Percentiles rank a stretch among this genome's conserved stretches.
phyloP scores from a whole-genome alignment of 2,797 vertebrate species.

The Poeciliopsis turneri region DNA sequence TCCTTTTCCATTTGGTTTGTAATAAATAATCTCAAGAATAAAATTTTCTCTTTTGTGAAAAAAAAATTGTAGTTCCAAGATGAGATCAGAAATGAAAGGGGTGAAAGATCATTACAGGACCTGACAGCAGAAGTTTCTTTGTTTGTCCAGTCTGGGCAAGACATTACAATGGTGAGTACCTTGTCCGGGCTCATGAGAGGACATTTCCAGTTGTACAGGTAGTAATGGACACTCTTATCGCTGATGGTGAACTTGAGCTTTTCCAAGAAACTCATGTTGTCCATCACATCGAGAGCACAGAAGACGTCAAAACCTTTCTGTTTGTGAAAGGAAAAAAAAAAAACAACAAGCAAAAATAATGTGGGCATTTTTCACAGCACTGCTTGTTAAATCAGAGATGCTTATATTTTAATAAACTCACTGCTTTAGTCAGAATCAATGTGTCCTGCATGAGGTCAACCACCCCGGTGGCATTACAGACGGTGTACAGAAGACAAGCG shows the following conservation, averaged over 20 bases:
- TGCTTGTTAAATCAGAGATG: background rate
- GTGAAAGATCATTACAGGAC: background rate
- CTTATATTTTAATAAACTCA: conserved; percentile 69
- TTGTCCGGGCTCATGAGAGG: conserved; percentile 90
- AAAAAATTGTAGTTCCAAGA: background rate
- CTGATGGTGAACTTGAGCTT: conserved; percentile 91
- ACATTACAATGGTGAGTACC: conserved; percentile 71
- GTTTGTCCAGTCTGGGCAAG: background rate
- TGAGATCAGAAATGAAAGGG: background rate
- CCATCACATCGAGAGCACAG: conserved; percentile 92
- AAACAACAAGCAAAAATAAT: background rate
- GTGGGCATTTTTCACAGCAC: background rate
- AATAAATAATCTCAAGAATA: background rate
- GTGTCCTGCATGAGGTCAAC: conserved; percentile 89
- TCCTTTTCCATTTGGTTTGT: background rate
- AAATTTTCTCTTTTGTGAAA: background rate
- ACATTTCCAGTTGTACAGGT: conserved; percentile 98
- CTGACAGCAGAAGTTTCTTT: background rate
- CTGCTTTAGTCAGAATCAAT: conserved; percentile 90
- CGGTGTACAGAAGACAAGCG: conserved; percentile 87
- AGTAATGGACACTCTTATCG: conserved; percentile 89
- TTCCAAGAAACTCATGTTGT: conserved; percentile 91
- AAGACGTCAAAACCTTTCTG: conserved; percentile 85
- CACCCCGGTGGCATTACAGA: conserved; percentile 84
- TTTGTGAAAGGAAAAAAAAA: background rate